Percentiles rank a stretch among this genome's conserved stretches.
Evolutionary conservation across 2,888 invertebrate genomes (phyloP).

Genomic region (Cheilosia variabilis): DNA sequence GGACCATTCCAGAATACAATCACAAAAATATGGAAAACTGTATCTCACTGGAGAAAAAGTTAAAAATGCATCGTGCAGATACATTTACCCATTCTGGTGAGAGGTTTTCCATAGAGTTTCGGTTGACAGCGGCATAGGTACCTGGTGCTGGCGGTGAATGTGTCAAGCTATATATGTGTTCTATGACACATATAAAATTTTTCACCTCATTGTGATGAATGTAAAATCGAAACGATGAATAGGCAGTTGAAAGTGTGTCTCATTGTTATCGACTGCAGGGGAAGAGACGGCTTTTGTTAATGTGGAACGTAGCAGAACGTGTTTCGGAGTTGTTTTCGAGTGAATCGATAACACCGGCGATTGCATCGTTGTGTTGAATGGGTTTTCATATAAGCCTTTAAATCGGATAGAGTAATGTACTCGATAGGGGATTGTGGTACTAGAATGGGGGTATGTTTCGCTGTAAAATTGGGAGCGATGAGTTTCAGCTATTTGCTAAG

Average conservation of each 20-base stretch:
- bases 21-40: slow-evolving; percentile 63
- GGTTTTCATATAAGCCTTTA: slow-evolving; percentile 38
- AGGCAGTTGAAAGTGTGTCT: slow-evolving; percentile 53
- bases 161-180: slow-evolving; percentile 1
- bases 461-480: not conserved
- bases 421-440: too few relatives aligned
- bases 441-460: not conserved
- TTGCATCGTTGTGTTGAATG: slow-evolving; percentile 49
- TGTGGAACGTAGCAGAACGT: slow-evolving; percentile 66
- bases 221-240: slow-evolving; percentile 49
- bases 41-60: slow-evolving; percentile 34
- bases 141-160: slow-evolving; percentile 5
- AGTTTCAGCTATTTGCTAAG: not conserved
- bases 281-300: slow-evolving; percentile 47
- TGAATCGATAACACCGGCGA: slow-evolving; percentile 57
- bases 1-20: slow-evolving; percentile 65
- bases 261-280: slow-evolving; percentile 48
- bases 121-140: not conserved
- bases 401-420: slow-evolving; percentile 7
- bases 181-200: slow-evolving; percentile 25
- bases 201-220: slow-evolving; percentile 59
- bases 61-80: slow-evolving; percentile 50
- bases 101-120: not conserved
- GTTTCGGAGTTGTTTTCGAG: slow-evolving; percentile 27
- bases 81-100: slow-evolving; percentile 23